A percentile compares a stretch with the other conserved stretches of the same genome.
phyloP scores from a whole-genome alignment of 2,113 vertebrate species.

The Phoxinus phoxinus region DNA sequence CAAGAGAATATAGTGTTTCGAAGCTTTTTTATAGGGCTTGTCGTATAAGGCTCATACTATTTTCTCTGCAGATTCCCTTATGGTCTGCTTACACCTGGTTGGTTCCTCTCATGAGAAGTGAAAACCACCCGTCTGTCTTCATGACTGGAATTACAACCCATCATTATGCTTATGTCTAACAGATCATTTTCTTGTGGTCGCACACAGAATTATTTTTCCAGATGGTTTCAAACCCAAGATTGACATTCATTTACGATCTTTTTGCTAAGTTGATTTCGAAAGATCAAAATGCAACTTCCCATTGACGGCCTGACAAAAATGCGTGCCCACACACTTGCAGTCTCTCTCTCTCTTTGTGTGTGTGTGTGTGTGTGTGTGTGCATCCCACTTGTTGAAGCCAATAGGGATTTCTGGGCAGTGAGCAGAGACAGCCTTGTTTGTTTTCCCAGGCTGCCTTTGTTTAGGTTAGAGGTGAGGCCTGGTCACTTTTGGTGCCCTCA shows the following conservation, averaged over 20 bases:
- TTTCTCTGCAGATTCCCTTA: not conserved
- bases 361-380: not conserved
- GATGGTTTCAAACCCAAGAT: not conserved
- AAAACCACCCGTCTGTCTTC: not conserved
- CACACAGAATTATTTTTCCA: not conserved
- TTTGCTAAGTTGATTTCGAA: not conserved
- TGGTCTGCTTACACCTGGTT: constrained; percentile 2
- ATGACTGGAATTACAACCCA: not conserved
- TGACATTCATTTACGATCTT: not conserved
- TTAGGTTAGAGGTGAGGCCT: constrained; percentile 26
- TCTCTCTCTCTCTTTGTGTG: not conserved
- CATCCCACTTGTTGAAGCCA: constrained; percentile 28
- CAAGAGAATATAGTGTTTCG: not conserved
- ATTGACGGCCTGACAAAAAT: constrained; percentile 18
- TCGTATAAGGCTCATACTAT: not conserved
- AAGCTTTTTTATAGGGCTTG: not conserved
- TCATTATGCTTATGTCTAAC: not conserved
- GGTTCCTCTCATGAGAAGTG: not conserved
- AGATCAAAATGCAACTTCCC: constrained; percentile 5
- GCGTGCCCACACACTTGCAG: constrained; percentile 2
- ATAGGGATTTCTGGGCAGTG: constrained; percentile 12
- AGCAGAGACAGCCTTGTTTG: constrained; percentile 12
- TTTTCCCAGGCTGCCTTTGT: constrained; percentile 35
- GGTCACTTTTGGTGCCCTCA: constrained; percentile 30
- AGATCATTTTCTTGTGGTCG: not conserved